Percentiles rank a stretch among this genome's conserved stretches.
phyloP scores from a whole-genome alignment of 2,888 invertebrate species.

The Cotesia congregata region DNA sequence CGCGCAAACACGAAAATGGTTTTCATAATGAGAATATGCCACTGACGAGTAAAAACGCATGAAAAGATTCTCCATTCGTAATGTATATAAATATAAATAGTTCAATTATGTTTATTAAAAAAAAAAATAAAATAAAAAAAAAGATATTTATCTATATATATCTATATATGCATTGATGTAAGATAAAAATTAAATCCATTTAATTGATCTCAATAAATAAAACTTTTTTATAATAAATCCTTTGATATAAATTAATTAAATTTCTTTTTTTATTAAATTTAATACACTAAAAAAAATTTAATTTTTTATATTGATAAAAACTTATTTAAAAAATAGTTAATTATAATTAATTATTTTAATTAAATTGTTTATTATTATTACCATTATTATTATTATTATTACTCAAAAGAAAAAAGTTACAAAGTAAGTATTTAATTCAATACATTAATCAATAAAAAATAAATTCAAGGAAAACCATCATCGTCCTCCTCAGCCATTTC shows the following conservation, averaged over 20 bases:
- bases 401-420: background rate
- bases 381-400: background rate
- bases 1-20: too few relatives aligned
- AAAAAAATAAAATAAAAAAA: too few relatives aligned
- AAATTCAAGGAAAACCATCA: slow-evolving; percentile 80
- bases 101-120: too few relatives aligned
- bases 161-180: too few relatives aligned
- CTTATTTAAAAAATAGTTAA: background rate
- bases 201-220: too few relatives aligned
- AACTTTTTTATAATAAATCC: too few relatives aligned
- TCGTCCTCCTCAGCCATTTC: slow-evolving; percentile 99
- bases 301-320: background rate
- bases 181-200: too few relatives aligned
- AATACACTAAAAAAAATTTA: background rate
- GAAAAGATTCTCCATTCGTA: too few relatives aligned
- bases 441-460: slow-evolving; percentile 29
- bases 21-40: too few relatives aligned
- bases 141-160: too few relatives aligned
- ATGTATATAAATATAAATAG: too few relatives aligned
- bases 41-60: too few relatives aligned
- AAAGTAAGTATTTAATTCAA: background rate
- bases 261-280: background rate
- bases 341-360: background rate
- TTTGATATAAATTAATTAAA: background rate
- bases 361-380: background rate